Percentiles rank a stretch among this genome's conserved stretches.
Evolutionary conservation across 2,113 vertebrate genomes (phyloP).

Genomic region (Ursus arctos): DNA sequence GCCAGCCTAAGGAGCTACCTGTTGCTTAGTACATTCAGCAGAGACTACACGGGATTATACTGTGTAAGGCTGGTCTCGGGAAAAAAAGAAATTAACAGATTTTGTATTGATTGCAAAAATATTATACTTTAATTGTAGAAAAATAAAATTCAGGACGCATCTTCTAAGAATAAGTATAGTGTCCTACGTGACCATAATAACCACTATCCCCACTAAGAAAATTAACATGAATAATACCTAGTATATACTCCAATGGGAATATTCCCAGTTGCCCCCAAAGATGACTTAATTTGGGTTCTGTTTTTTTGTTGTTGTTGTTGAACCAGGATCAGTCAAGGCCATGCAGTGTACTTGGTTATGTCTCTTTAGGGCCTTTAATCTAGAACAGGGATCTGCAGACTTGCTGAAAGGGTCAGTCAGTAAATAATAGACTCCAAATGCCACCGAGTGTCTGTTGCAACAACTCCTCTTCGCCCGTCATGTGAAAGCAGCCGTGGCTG

Average conservation of each 20-base stretch:
- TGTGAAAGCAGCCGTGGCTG: background rate
- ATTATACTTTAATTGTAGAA: background rate
- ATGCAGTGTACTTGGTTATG: background rate
- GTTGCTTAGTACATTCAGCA: background rate
- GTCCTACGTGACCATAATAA: background rate
- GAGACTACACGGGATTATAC: background rate
- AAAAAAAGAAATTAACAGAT: background rate
- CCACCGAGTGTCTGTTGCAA: background rate
- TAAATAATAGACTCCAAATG: background rate
- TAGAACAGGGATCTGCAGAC: background rate
- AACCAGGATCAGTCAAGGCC: background rate
- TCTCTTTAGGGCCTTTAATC: background rate
- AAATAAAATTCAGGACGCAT: background rate
- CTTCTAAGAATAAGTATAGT: background rate
- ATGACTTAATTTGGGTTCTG: background rate
- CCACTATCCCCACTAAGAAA: background rate
- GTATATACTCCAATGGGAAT: background rate
- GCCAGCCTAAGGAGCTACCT: background rate
- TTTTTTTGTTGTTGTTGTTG: background rate
- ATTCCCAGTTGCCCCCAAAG: background rate
- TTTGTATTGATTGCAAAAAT: conserved; percentile 26
- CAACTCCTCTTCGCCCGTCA: background rate
- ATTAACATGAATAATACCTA: background rate
- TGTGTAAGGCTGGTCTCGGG: background rate
- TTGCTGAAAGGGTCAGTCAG: background rate